phyloP scores from a whole-genome alignment of 2,797 vertebrate genomes.

The Hydrocynus forskahlii region DNA sequence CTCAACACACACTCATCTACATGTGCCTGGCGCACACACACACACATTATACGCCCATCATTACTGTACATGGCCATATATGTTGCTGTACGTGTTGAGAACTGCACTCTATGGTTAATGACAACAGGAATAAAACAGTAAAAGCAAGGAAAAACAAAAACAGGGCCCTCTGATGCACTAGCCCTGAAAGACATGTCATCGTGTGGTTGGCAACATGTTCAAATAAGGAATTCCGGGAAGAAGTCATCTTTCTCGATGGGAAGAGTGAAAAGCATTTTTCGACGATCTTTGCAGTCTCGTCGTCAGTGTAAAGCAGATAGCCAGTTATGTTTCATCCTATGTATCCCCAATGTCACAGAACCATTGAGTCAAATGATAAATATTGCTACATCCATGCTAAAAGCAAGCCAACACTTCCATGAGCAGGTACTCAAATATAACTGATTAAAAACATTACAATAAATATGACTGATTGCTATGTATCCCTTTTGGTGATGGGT shows the following conservation, averaged over 20 bases:
- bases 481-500: no score
- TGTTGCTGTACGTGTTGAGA: background rate
- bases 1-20: constrained; percentile 1
- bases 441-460: no score
- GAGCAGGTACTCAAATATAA: no score
- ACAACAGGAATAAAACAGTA: constrained; percentile 21
- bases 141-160: constrained; percentile 15
- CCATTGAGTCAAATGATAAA: background rate
- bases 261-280: background rate
- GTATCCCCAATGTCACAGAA: no score
- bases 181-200: background rate
- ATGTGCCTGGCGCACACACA: constrained; percentile 2
- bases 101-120: constrained; percentile 54
- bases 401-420: background rate
- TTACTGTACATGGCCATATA: constrained; percentile 43
- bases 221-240: background rate
- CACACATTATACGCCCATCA: background rate
- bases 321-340: no score
- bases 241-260: background rate
- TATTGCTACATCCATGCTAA: background rate
- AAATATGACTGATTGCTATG: no score
- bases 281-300: background rate
- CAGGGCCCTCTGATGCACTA: constrained; percentile 62
- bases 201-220: background rate
- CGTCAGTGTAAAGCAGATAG: no score